A percentile compares a stretch with the other conserved stretches of the same genome.
phyloP scores from a whole-genome alignment of 1,140 invertebrate genomes.

The Apis florea region DNA sequence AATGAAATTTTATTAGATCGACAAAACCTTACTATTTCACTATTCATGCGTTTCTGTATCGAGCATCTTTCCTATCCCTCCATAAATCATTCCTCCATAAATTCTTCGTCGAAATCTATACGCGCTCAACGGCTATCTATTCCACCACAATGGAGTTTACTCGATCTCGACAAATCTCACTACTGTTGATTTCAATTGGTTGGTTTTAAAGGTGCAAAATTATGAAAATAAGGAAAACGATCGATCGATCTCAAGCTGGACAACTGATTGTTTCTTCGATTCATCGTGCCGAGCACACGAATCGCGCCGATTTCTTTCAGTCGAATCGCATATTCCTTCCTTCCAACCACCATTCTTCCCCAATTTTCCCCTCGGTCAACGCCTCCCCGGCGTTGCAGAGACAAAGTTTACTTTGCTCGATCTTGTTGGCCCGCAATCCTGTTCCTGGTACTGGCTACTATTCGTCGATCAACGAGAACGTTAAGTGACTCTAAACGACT shows the following conservation, averaged over 20 bases:
- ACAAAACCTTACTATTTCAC: neutral
- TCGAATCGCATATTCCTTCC: conserved; percentile 10
- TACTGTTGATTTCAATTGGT: neutral
- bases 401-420: conserved; percentile 1
- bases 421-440: conserved; percentile 18
- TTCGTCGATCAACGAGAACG: conserved; percentile 39
- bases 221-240: neutral
- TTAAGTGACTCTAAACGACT: conserved; percentile 31
- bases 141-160: no score
- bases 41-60: no score
- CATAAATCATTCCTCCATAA: no score
- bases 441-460: conserved; percentile 4
- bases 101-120: neutral
- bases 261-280: neutral
- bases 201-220: no score
- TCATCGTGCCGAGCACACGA: neutral
- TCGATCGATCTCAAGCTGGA: neutral
- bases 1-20: neutral
- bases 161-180: neutral
- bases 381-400: neutral
- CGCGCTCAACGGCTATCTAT: no score
- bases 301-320: neutral
- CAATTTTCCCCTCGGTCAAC: neutral
- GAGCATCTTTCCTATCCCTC: no score
- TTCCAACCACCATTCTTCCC: neutral